A percentile compares a stretch with the other conserved stretches of the same genome.
These are phyloP conservation scores for Xenopus petersii DNA, from an alignment of 2,797 vertebrate genomes.

Conservation along the genomic window DNA sequence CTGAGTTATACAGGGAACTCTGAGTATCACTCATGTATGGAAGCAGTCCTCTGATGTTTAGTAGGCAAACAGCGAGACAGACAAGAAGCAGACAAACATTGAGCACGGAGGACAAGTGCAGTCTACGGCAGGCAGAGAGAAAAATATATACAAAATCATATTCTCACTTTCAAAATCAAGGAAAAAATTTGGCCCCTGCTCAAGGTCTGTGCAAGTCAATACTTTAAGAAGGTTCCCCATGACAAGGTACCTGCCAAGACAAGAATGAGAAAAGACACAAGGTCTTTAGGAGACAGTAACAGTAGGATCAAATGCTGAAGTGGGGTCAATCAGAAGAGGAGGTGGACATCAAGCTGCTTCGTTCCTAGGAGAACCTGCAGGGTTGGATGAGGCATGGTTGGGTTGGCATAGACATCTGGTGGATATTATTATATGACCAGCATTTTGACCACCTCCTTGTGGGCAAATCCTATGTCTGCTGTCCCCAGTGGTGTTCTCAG, in stretches of 20 bases:
- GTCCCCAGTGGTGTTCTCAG: conserved; percentile 1
- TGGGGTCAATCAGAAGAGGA: conserved; percentile 12
- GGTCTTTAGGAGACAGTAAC: conserved; percentile 68
- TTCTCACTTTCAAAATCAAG: conserved; percentile 99
- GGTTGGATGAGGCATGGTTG: conserved; percentile 63
- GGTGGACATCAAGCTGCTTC: conserved; percentile 31
- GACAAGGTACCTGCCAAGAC: conserved; percentile 87
- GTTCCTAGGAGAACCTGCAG: conserved; percentile 51
- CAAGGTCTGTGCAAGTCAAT: conserved; percentile 99
- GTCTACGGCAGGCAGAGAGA: conserved; percentile 77
- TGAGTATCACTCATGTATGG: neutral
- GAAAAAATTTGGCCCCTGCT: conserved; percentile 99
- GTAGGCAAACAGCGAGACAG: neutral
- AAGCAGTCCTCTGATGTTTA: conserved; percentile 45
- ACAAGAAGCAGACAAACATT: conserved; percentile 63
- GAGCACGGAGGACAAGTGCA: conserved; percentile 68
- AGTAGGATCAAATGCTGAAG: conserved; percentile 55
- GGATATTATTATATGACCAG: neutral
- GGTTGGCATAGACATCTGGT: too few relatives aligned
- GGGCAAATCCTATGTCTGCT: neutral
- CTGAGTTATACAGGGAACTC: too few relatives aligned
- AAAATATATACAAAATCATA: conserved; percentile 68
- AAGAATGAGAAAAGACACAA: conserved; percentile 75
- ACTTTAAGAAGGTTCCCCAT: conserved; percentile 99
- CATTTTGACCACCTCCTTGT: neutral